Base-by-base conservation (phyloP, 2,888 invertebrate species). In the Unio delphinus region DNA sequence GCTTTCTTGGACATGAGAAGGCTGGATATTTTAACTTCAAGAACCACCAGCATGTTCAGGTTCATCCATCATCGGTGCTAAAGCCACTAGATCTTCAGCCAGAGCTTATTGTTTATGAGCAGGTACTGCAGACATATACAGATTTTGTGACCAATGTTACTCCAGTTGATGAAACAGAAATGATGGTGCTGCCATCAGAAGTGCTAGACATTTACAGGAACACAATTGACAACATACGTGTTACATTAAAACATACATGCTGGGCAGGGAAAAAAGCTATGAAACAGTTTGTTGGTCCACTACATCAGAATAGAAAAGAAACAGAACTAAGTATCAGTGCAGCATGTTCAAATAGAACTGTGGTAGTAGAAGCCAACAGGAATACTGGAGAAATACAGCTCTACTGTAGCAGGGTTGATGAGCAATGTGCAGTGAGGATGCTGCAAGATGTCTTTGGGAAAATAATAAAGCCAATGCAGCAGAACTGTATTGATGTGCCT, bases 31-130 rank as follows among this genome's bases (percentile, higher is more conserved):
- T 80, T 59, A 77, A 80, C 2, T 65, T 77, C n/a, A 69, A 69
- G 18, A 66, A 75, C 28, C 65, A 75, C 7, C 80, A 80, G 55
- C 73, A 76, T 54, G 85, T 85, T 4, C 74, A 80, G 58, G 60
- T 86, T 8, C 87, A 88, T 71, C 88, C 88, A 7, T 87, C 87
- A 0, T 86, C 87, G n/a, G 67, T 79, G 11, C 59, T 88, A 18
- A 65, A 69, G 18, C 61, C 78, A 45, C 70, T 85, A 15, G 84
- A 80, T 26, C 15, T 67, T 7, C 67, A 71, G 15, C 87, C 87
- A n/a, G 74, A 80, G 28, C 86, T 86, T 85, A 68, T 87, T 20
- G 80, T 87, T 8, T 86, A 80, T 65, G 79, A 82, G 60, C 78
- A 83, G 64, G 72, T 86, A 15, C 67, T 86, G 18, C 78, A 81